These are phyloP conservation scores for Halichondria panicea DNA, from an alignment of 37 sponge, comb jelly and placozoan genomes.

Conservation along the genomic window DNA sequence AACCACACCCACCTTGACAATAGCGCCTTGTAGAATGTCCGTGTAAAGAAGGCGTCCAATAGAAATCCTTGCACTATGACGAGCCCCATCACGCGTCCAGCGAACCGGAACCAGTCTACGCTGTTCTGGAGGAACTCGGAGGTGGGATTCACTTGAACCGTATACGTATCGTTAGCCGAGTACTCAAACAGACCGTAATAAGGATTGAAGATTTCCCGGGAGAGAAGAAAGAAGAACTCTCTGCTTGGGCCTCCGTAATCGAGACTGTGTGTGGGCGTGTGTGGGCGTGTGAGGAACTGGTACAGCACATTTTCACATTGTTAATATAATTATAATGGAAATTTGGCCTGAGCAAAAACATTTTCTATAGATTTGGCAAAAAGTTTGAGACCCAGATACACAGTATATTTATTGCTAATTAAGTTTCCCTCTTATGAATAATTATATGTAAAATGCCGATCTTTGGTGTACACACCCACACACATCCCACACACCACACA, in stretches of 20 bases:
- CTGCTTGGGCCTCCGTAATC: slow-evolving; percentile 93
- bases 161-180: slow-evolving; percentile 93
- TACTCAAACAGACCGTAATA: slow-evolving; percentile 95
- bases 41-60: slow-evolving; percentile 92
- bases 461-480: too few relatives aligned
- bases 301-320: too few relatives aligned
- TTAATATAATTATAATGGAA: too few relatives aligned
- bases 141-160: slow-evolving; percentile 83
- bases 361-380: too few relatives aligned
- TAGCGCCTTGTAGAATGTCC: slow-evolving; percentile 84
- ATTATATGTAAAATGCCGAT: too few relatives aligned
- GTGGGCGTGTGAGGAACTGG: too few relatives aligned
- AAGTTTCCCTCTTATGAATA: too few relatives aligned
- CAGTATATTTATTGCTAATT: too few relatives aligned
- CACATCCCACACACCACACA: background rate
- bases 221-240: slow-evolving; percentile 96
- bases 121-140: slow-evolving; percentile 80
- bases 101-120: slow-evolving; percentile 88
- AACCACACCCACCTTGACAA: slow-evolving; percentile 8
- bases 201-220: slow-evolving; percentile 92
- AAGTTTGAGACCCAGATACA: too few relatives aligned
- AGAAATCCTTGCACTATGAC: slow-evolving; percentile 82
- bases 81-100: slow-evolving; percentile 82
- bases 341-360: too few relatives aligned
- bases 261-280: slow-evolving; percentile 13